Percentiles rank a stretch among this genome's conserved stretches.
Evolutionary conservation across 2,113 vertebrate genomes (phyloP).

Genomic region (Caranx melampygus): DNA sequence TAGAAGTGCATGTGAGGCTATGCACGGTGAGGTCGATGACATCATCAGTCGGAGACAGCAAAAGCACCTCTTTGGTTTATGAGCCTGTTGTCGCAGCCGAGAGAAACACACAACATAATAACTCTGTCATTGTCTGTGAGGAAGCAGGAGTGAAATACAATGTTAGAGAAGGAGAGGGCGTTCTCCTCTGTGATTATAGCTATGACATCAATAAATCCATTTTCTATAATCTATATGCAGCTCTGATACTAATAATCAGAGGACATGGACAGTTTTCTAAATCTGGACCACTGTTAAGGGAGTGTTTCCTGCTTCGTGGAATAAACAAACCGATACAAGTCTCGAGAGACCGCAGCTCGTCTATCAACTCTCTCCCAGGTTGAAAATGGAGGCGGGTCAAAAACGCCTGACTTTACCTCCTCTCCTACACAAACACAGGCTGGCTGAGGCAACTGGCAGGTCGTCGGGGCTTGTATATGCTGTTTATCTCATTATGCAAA

Average conservation of each 20-base stretch:
- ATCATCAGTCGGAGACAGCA: slow-evolving; percentile 56
- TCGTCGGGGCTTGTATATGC: slow-evolving; percentile 9
- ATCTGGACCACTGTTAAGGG: no score
- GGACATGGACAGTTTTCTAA: neutral
- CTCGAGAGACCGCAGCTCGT: slow-evolving; percentile 8
- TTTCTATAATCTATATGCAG: neutral
- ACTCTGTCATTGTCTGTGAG: slow-evolving; percentile 13
- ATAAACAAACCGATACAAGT: slow-evolving; percentile 6
- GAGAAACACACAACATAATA: slow-evolving; percentile 33
- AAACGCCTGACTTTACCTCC: slow-evolving; percentile 36
- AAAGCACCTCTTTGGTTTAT: slow-evolving; percentile 47
- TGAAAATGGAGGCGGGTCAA: slow-evolving; percentile 48
- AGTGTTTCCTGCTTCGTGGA: slow-evolving; percentile 12
- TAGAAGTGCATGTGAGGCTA: slow-evolving; percentile 25
- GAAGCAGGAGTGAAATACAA: slow-evolving; percentile 5
- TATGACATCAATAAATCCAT: slow-evolving; percentile 9
- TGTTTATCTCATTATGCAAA: slow-evolving; percentile 70
- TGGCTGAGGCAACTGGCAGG: slow-evolving; percentile 26
- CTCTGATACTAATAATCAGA: neutral
- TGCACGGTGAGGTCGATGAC: slow-evolving; percentile 43
- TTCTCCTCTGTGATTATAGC: neutral
- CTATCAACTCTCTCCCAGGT: slow-evolving; percentile 36
- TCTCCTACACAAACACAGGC: slow-evolving; percentile 60
- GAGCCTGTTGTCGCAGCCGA: slow-evolving; percentile 34
- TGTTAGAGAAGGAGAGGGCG: neutral